These are phyloP conservation scores for Drosophila anomalata DNA, from an alignment of 2,888 invertebrate genomes.

Conservation along the genomic window DNA sequence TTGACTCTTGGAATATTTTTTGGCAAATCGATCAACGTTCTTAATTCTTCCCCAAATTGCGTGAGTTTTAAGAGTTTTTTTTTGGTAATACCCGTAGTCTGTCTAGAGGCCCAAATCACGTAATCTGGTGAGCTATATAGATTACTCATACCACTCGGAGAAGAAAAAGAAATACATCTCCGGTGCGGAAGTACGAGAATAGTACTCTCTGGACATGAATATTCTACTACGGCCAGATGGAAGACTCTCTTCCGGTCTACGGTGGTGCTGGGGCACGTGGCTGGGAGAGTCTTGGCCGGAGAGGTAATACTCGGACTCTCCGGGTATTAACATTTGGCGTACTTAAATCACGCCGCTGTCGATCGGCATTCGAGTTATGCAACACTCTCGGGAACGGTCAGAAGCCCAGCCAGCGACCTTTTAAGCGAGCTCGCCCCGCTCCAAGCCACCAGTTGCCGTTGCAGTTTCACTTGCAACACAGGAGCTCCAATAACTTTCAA, in stretches of 20 bases:
- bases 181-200: conserved; percentile 23
- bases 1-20: too few relatives aligned
- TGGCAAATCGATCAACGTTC: neutral
- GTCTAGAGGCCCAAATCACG: conserved; percentile 20
- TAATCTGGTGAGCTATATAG: neutral
- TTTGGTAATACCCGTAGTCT: neutral
- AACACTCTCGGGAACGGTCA: conserved; percentile 51
- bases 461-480: conserved; percentile 39
- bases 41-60: neutral
- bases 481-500: conserved; percentile 3
- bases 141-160: conserved; percentile 29
- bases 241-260: conserved; percentile 35
- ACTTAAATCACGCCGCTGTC: conserved; percentile 67
- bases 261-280: conserved; percentile 11
- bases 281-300: neutral
- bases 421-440: conserved; percentile 45
- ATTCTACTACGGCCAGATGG: neutral
- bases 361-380: conserved; percentile 68
- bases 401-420: conserved; percentile 42
- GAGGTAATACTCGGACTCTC: neutral
- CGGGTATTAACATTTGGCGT: conserved; percentile 19
- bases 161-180: conserved; percentile 1
- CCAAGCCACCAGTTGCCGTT: conserved; percentile 41
- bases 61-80: neutral
- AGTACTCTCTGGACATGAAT: conserved; percentile 19